Evolutionary conservation across 2,888 invertebrate genomes (phyloP).

Genomic region (Steromphala cineraria): DNA sequence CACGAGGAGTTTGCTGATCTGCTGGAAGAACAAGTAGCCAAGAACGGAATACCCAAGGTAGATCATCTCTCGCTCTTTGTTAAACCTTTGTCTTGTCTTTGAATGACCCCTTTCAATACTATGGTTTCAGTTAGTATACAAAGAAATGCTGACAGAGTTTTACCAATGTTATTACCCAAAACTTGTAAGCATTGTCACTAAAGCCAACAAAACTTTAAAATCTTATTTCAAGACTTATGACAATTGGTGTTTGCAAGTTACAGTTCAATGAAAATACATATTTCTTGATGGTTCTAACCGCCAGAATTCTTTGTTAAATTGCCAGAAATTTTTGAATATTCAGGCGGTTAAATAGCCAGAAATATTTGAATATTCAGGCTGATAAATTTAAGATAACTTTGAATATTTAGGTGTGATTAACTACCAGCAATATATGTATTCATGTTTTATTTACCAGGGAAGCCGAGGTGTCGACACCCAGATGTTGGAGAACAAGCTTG

Average conservation of each 20-base stretch:
- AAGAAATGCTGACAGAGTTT: neutral
- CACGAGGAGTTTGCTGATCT: conserved; percentile 64
- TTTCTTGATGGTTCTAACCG: neutral
- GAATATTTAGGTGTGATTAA: too few species aligned
- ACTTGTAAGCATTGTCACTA: too few species aligned
- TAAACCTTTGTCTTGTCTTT: too few species aligned
- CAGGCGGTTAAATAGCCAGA: neutral
- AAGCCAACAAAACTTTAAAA: too few species aligned
- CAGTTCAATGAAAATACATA: neutral
- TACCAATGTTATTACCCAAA: too few species aligned
- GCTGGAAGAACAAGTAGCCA: conserved; percentile 66
- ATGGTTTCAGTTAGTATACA: neutral
- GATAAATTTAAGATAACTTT: too few species aligned
- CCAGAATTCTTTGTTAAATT: too few species aligned
- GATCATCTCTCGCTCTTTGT: conserved; percentile 7
- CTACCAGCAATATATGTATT: too few species aligned
- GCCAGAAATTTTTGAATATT: too few species aligned
- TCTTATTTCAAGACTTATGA: too few species aligned
- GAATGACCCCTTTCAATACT: neutral
- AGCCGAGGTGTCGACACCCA: conserved; percentile 57
- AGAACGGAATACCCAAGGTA: conserved; percentile 69
- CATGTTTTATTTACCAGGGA: conserved; percentile 37
- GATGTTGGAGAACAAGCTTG: conserved; percentile 60
- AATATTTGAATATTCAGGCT: neutral
- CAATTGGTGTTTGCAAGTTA: too few species aligned